Evolutionary conservation across 2,113 vertebrate genomes (phyloP).

Genomic region (Elanus axillaris): DNA sequence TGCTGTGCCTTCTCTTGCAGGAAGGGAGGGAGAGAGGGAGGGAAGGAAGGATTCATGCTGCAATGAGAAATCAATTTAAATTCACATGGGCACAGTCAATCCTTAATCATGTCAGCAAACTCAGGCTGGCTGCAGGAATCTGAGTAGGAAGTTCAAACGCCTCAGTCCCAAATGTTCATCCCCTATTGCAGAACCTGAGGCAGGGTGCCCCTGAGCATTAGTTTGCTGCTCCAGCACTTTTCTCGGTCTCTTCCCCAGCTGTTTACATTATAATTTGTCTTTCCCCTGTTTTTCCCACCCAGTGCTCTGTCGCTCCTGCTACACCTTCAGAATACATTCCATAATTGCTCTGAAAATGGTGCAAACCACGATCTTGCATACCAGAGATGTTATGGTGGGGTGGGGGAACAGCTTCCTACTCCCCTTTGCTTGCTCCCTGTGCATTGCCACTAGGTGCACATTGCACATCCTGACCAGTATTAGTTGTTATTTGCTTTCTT

Average conservation of each 20-base stretch:
- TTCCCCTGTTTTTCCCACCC: background rate
- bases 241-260: background rate
- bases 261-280: background rate
- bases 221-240: background rate
- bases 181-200: background rate
- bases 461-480: background rate
- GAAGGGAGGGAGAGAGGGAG: background rate
- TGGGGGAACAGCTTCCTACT: background rate
- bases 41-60: background rate
- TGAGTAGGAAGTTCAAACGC: background rate
- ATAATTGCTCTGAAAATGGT: background rate
- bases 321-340: background rate
- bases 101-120: slow-evolving; percentile 10
- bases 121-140: background rate
- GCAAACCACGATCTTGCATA: background rate
- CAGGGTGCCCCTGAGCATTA: background rate
- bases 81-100: background rate
- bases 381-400: background rate
- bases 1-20: background rate
- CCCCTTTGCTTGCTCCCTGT: background rate
- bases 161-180: background rate
- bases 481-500: background rate
- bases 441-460: background rate
- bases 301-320: background rate
- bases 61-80: slow-evolving; percentile 39